Base-by-base conservation (phyloP, 2,113 vertebrate species). In the Acrocephalus arundinaceus region DNA sequence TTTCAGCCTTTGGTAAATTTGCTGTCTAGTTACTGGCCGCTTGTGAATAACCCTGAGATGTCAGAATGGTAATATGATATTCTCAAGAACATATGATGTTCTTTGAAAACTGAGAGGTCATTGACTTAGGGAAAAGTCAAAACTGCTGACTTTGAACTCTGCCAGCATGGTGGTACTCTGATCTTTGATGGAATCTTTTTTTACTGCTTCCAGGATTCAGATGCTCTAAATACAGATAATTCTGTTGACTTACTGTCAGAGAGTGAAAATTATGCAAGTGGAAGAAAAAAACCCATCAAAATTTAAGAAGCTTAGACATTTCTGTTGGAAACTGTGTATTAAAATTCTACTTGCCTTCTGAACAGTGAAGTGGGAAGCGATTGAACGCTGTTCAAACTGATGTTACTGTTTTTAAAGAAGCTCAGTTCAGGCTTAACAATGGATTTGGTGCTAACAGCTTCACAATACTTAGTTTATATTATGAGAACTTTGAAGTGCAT, bases 371-470 rank as follows among this genome's bases (percentile, higher is more conserved):
- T 65, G 82, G 81, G 62, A 89, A 89, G 72, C 2, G 79, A 83
- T 19, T 91, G 92, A 97, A 90, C 13, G 0, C 33, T 85, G 58
- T 95, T 94, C 89, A 91, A 58, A 88, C 82, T 70, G 71, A 62
- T 93, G 85, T 78, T 94, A 62, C 3, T 79, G 75, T 93, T 94
- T 95, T 85, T 41, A 86, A 88, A 94, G 59, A 88, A 96, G 90
- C 82, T 95, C 79, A 92, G 15, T 71, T 90, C 63, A 54, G 55
- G 71, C 85, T 92, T 96, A 94, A 74, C 75, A 63, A 2, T 76
- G 78, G 88, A 97, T 96, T 96, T 96, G 19, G 39, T 94, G 52
- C 86, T 94, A 96, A 94, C 86, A 94, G 90, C 80, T 92, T 95
- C 86, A 93, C 80, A 96, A 96, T 92, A 57, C 68, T 39, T 4